Evolutionary conservation across 2,888 invertebrate species (phyloP).

Genomic region (Drosophila robusta): DNA sequence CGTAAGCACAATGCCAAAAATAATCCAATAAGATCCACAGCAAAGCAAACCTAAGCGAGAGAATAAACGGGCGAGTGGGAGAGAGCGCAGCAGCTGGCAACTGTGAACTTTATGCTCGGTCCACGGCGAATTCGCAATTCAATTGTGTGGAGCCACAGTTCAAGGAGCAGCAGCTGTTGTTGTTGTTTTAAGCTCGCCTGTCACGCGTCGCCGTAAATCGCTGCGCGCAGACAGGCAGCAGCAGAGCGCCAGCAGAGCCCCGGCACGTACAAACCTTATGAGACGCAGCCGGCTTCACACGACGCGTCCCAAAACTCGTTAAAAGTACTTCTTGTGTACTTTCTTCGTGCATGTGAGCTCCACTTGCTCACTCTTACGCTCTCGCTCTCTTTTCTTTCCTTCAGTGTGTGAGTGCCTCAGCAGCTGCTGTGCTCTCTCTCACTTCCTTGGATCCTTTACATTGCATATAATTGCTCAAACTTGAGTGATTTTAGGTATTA

Average conservation of each 20-base stretch:
- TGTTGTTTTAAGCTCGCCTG: slow-evolving; percentile 20
- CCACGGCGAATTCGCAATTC: slow-evolving; percentile 46
- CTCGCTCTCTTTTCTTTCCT: background rate
- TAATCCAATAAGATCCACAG: slow-evolving; percentile 32
- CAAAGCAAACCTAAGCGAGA: background rate
- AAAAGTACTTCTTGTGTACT: slow-evolving; percentile 60
- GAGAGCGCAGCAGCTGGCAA: slow-evolving; percentile 39
- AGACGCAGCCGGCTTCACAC: slow-evolving; percentile 29
- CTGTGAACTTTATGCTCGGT: slow-evolving; percentile 54
- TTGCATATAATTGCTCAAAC: slow-evolving; percentile 7
- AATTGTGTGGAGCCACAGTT: slow-evolving; percentile 42
- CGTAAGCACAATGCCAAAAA: slow-evolving; percentile 33
- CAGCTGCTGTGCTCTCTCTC: background rate
- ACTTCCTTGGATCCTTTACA: background rate
- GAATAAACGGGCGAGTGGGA: background rate
- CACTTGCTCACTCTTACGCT: background rate
- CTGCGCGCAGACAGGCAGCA: slow-evolving; percentile 15
- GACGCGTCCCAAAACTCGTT: slow-evolving; percentile 71
- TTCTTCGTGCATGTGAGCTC: slow-evolving; percentile 10
- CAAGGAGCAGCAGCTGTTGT: slow-evolving; percentile 6
- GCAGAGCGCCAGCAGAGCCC: slow-evolving; percentile 25
- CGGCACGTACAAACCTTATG: slow-evolving; percentile 64
- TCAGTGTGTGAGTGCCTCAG: no score
- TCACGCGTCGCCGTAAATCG: slow-evolving; percentile 57
- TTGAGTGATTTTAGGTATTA: slow-evolving; percentile 14